Conservation (phyloP, 2,113 vertebrate species). For the Canis aureus region DNA sequence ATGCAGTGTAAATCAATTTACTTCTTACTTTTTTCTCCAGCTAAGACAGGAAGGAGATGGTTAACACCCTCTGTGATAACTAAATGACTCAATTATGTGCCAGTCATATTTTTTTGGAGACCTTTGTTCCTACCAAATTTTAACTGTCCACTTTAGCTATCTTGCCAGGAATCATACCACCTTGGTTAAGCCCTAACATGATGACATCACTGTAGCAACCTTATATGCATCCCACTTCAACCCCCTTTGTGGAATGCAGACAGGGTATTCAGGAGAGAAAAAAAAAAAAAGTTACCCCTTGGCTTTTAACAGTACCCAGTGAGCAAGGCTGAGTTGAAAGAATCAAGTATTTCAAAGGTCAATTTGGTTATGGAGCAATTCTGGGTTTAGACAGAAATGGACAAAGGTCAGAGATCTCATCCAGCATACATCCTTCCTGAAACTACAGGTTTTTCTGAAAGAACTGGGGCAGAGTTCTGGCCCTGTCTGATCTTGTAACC, state of each 20-base stretch:
- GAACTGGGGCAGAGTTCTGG: background rate
- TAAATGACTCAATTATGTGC: background rate
- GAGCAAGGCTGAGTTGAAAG: background rate
- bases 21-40: slow-evolving; percentile 2
- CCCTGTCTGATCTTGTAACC: background rate
- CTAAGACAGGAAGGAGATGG: background rate
- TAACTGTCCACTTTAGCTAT: background rate
- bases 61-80: background rate
- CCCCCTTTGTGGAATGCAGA: background rate
- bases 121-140: background rate
- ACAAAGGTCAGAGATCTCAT: background rate
- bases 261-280: background rate
- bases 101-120: background rate
- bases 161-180: background rate
- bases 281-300: background rate
- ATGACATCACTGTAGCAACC: background rate
- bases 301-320: background rate
- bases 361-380: background rate
- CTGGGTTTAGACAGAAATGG: background rate
- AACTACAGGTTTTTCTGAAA: background rate
- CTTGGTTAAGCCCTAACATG: background rate
- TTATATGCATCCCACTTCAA: background rate
- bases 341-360: background rate
- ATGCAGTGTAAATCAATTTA: background rate
- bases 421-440: background rate